phyloP scores from a whole-genome alignment of 2,888 invertebrate genomes.

The Neoscelio sp. region DNA sequence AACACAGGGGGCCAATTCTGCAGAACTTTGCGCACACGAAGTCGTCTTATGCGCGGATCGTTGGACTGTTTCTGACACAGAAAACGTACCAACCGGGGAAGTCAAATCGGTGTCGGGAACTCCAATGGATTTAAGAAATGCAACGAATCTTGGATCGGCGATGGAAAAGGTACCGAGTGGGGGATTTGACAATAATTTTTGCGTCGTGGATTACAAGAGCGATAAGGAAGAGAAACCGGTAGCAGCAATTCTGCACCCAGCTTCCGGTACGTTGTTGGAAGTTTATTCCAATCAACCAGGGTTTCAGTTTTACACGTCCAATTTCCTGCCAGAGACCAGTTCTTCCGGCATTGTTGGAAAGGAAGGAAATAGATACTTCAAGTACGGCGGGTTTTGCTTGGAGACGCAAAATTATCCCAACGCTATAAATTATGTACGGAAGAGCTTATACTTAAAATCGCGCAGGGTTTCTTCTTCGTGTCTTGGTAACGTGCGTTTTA shows the following conservation, averaged over 20 bases:
- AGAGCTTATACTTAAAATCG: too few relatives aligned
- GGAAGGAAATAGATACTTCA: slow-evolving; percentile 87
- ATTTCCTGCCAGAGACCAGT: slow-evolving; percentile 87
- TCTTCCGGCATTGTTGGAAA: slow-evolving; percentile 87
- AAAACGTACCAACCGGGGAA: slow-evolving; percentile 90
- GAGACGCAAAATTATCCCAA: slow-evolving; percentile 98
- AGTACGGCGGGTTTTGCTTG: slow-evolving; percentile 93
- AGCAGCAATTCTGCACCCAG: slow-evolving; percentile 88
- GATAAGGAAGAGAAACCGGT: slow-evolving; percentile 84
- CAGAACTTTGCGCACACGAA: slow-evolving; percentile 88
- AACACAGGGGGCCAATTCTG: slow-evolving; percentile 86
- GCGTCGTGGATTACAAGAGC: slow-evolving; percentile 83
- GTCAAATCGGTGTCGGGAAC: slow-evolving; percentile 89
- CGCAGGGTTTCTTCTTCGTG: too few relatives aligned
- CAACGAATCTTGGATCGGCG: slow-evolving; percentile 87
- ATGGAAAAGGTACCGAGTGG: slow-evolving; percentile 87
- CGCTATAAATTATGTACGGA: slow-evolving; percentile 91
- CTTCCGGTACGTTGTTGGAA: slow-evolving; percentile 90
- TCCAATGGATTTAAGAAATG: slow-evolving; percentile 89
- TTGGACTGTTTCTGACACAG: slow-evolving; percentile 89
- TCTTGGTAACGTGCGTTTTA: too few relatives aligned
- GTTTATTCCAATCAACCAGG: slow-evolving; percentile 95
- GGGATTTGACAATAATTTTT: slow-evolving; percentile 94
- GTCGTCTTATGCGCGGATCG: slow-evolving; percentile 90
- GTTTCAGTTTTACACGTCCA: slow-evolving; percentile 95